Evolutionary conservation across 2,113 vertebrate genomes (phyloP), one percentile per base, ranked within the genome.

Genomic region (Labeo rohita): DNA sequence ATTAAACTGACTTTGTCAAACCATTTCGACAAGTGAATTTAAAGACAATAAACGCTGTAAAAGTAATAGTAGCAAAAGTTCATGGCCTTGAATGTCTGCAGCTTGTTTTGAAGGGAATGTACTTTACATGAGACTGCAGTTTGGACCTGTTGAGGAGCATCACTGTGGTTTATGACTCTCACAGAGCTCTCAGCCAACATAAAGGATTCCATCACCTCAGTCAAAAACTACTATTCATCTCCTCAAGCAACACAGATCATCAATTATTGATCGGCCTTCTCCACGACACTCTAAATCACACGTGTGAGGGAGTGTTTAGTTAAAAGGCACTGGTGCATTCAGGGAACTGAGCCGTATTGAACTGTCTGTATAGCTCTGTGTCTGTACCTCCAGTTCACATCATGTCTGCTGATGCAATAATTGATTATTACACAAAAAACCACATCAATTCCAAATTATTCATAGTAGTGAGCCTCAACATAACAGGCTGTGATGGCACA

Each of bases 201-300:
- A 70, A 59, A 77, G 61, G 28, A 74, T 47, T 73, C 56, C 74
- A 74, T 59, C 47, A 63, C 68, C 68, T 74, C 54, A 45, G 11
- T 66, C 74, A 47, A 59, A 77, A 87, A 89, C 90, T 86, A 91
- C 88, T 87, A 86, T 89, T 88, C 78, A 84, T 89, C 84, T 80
- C 86, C 70, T 86, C 74, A 13, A 65, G 86, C 82, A 90, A 90
- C 88, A 90, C 87, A 80, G 80, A 86, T 91, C 90, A 92, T 92
- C 84, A 88, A 92, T 93, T 94, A 93, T 92, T 92, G 91, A 94
- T 89, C 88, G 85, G 39, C 47, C 49, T 68, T 72, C 63, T 83
- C 39, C 54, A 59, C 74, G 52, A 90, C 88, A 84, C 89, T 88
- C 88, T 81, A 88, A 92, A 84, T 91, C 89, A 84, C 89, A 89